Evolutionary conservation across 2,113 vertebrate species (phyloP).

Genomic region (Podarcis cretensis): DNA sequence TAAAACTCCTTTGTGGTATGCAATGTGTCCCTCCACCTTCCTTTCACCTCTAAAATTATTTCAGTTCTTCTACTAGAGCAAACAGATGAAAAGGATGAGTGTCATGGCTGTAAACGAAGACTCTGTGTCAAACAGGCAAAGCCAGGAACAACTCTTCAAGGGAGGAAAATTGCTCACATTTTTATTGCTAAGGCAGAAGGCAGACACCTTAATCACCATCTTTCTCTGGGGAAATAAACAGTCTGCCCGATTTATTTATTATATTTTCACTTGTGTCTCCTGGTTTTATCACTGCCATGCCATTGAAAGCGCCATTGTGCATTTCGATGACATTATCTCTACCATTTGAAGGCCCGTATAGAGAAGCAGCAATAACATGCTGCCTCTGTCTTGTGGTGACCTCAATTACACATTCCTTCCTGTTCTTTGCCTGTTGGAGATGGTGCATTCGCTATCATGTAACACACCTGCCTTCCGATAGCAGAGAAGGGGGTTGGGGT

Average conservation of each 20-base stretch:
- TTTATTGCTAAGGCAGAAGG: slow-evolving; percentile 3
- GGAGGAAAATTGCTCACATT: background rate
- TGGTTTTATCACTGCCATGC: slow-evolving; percentile 23
- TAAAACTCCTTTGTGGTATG: background rate
- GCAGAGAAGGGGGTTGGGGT: background rate
- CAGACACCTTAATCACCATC: slow-evolving; percentile 2
- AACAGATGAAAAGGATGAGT: background rate
- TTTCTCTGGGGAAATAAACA: slow-evolving; percentile 25
- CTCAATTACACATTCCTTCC: slow-evolving; percentile 18
- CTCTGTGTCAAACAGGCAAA: background rate
- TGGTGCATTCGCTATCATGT: background rate
- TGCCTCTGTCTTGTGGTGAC: slow-evolving; percentile 8
- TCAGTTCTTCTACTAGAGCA: background rate
- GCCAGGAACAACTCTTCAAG: background rate
- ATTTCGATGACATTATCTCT: slow-evolving; percentile 20
- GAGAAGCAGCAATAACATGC: slow-evolving; percentile 6
- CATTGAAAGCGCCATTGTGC: slow-evolving; percentile 6
- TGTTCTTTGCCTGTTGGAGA: slow-evolving; percentile 17
- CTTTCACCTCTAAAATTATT: background rate
- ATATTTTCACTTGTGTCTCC: slow-evolving; percentile 14
- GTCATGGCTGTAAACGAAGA: background rate
- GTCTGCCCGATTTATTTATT: slow-evolving; percentile 22
- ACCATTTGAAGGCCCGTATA: slow-evolving; percentile 8
- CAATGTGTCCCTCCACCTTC: background rate
- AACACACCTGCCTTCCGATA: slow-evolving; percentile 24